Evolutionary conservation across 2,888 invertebrate species (phyloP).

Genomic region (Ophion ventricosus): DNA sequence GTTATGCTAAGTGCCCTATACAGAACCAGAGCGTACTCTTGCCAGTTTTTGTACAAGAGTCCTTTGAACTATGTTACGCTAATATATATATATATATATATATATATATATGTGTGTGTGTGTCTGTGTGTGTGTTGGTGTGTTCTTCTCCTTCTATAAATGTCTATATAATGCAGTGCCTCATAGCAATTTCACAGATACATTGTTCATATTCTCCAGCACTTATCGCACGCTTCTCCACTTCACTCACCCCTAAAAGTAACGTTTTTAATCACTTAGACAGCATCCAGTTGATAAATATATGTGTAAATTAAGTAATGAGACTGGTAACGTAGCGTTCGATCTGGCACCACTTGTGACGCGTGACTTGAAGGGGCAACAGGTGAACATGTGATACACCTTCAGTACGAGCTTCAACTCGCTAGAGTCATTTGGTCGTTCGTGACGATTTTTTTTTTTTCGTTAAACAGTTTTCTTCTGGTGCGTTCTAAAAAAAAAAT

Average conservation of each 20-base stretch:
- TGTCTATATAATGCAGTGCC: neutral
- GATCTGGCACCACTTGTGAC: too few relatives aligned
- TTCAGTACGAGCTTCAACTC: too few relatives aligned
- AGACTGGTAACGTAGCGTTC: too few relatives aligned
- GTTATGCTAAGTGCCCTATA: constrained; percentile 64
- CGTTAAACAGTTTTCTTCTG: too few relatives aligned
- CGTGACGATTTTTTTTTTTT: too few relatives aligned
- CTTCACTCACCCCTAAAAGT: constrained; percentile 7
- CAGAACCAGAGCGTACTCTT: constrained; percentile 6
- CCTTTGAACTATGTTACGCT: constrained; percentile 47
- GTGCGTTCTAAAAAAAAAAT: too few relatives aligned
- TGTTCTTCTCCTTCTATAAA: neutral
- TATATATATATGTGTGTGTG: neutral
- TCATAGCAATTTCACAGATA: constrained; percentile 38
- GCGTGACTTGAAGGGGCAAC: too few relatives aligned
- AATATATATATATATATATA: neutral
- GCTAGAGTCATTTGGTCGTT: too few relatives aligned
- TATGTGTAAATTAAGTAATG: too few relatives aligned
- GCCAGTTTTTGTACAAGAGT: constrained; percentile 37
- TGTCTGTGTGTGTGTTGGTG: neutral
- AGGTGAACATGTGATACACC: too few relatives aligned
- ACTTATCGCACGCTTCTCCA: constrained; percentile 13
- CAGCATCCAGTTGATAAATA: neutral
- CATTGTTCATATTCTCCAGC: constrained; percentile 28
- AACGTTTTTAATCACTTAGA: constrained; percentile 55